phyloP scores from a whole-genome alignment of 2,888 invertebrate species.

The Campopleginae sp. region DNA sequence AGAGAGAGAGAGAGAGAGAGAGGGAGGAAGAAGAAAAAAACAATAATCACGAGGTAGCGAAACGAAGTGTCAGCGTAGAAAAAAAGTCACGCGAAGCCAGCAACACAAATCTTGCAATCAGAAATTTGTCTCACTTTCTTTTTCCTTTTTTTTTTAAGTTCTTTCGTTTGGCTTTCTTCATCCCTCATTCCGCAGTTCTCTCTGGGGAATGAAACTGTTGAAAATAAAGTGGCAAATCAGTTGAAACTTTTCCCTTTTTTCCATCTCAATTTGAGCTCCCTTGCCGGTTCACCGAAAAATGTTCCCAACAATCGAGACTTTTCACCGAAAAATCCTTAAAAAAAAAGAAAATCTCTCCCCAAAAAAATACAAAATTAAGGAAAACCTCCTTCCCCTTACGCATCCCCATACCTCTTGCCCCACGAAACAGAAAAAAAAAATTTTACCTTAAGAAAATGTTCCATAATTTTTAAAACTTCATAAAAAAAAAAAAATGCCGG shows the following conservation, averaged over 20 bases:
- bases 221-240: slow-evolving; percentile 40
- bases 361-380: no score
- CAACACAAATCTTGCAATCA: slow-evolving; percentile 54
- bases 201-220: slow-evolving; percentile 27
- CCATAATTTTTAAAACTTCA: neutral
- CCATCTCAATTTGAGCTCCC: neutral
- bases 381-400: no score
- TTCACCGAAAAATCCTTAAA: neutral
- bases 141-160: neutral
- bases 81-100: slow-evolving; percentile 41
- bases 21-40: neutral
- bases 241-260: slow-evolving; percentile 21
- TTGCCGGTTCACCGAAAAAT: neutral
- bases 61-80: slow-evolving; percentile 70
- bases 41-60: slow-evolving; percentile 54
- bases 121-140: slow-evolving; percentile 14
- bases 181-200: slow-evolving; percentile 25
- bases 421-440: no score
- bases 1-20: neutral
- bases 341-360: neutral
- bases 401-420: no score
- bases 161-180: slow-evolving; percentile 4
- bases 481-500: no score
- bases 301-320: neutral
- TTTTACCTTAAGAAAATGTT: no score